Conservation (phyloP, 2,797 vertebrate species). For the Molossus alvarezi region DNA sequence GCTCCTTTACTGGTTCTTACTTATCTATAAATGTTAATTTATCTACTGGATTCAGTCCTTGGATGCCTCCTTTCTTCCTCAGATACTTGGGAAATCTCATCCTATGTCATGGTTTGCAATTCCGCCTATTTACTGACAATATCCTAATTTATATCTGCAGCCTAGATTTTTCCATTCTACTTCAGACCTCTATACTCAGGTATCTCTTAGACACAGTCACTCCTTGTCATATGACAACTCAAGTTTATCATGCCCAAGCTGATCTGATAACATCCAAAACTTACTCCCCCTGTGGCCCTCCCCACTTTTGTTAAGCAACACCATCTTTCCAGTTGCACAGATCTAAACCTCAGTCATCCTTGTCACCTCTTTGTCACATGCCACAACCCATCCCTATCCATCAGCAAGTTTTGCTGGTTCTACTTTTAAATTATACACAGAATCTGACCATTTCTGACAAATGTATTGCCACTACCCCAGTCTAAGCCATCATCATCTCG, state of each 20-base stretch:
- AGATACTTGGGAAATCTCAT: not conserved
- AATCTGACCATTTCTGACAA: not conserved
- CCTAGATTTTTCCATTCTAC: not conserved
- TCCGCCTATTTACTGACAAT: not conserved
- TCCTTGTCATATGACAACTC: not conserved
- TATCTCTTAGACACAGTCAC: not conserved
- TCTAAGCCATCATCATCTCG: not conserved
- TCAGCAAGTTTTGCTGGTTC: not conserved
- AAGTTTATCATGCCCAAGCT: not conserved
- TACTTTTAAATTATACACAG: not conserved
- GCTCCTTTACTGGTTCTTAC: not conserved
- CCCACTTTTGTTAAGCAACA: not conserved
- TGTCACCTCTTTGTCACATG: not conserved
- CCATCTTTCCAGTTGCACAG: not conserved
- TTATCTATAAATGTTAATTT: not conserved
- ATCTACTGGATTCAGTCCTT: not conserved
- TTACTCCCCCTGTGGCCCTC: not conserved
- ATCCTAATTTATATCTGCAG: not conserved
- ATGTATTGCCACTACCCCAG: not conserved
- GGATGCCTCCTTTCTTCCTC: not conserved
- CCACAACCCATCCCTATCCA: not conserved
- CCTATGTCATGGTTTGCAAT: not conserved
- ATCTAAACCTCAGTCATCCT: not conserved
- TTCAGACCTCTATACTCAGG: not conserved
- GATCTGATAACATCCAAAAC: not conserved